Evolutionary conservation across 2,888 invertebrate genomes (phyloP).

Genomic region (Caenorhabditis sp.): DNA sequence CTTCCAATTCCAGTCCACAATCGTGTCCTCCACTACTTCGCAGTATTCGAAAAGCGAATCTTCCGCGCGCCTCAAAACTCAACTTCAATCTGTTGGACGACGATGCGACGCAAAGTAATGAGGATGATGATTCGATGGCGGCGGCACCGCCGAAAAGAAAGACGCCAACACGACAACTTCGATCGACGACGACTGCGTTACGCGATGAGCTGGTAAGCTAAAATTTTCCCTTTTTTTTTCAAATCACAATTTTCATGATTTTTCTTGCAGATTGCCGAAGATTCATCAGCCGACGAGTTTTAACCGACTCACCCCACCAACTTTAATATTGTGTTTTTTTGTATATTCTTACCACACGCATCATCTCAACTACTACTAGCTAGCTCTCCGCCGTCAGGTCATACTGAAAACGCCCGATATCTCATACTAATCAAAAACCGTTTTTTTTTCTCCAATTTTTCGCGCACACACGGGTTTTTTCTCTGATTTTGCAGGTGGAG

Average conservation of each 20-base stretch:
- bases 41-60: conserved; percentile 4
- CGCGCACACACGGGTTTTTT: too few species aligned
- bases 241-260: neutral
- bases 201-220: neutral
- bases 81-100: conserved; percentile 32
- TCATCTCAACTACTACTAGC: neutral
- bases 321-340: neutral
- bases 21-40: conserved; percentile 27
- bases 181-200: neutral
- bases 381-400: too few species aligned
- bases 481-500: too few species aligned
- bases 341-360: conserved; percentile 3
- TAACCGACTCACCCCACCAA: neutral
- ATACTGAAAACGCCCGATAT: too few species aligned
- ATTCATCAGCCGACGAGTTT: conserved; percentile 20
- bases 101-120: neutral
- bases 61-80: conserved; percentile 12
- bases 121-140: too few species aligned
- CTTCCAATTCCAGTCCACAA: conserved; percentile 12
- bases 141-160: neutral
- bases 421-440: too few species aligned
- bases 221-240: neutral
- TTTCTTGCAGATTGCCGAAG: conserved; percentile 13
- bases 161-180: neutral
- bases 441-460: too few species aligned